Conservation (phyloP, 2,113 vertebrate genomes). For the Cryptomyrus ogoouensis region DNA sequence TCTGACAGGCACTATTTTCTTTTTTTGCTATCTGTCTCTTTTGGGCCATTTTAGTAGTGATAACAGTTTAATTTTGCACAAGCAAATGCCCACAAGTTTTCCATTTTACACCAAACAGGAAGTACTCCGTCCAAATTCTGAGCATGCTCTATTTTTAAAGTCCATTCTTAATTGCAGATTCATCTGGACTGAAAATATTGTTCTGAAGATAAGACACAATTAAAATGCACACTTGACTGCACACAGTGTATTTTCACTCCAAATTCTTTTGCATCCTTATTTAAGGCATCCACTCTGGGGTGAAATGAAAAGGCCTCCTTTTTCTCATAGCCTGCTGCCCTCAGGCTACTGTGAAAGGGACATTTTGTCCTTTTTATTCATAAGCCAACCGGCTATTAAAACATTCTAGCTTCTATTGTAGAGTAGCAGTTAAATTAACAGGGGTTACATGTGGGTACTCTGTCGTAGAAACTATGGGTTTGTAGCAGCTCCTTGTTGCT, state of each 20-base stretch:
- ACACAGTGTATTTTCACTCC: background rate
- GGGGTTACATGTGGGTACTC: slow-evolving; percentile 17
- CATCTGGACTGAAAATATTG: background rate
- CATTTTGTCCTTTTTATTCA: slow-evolving; percentile 56
- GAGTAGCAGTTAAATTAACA: slow-evolving; percentile 35
- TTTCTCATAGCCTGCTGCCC: slow-evolving; percentile 25
- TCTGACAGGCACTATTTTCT: background rate
- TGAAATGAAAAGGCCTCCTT: background rate
- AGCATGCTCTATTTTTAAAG: background rate
- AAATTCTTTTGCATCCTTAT: background rate
- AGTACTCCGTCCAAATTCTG: background rate
- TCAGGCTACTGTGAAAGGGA: slow-evolving; percentile 31
- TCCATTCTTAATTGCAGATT: background rate
- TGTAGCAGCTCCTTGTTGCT: slow-evolving; percentile 57
- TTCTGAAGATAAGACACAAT: background rate
- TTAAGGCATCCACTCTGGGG: background rate
- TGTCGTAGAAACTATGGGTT: slow-evolving; percentile 28
- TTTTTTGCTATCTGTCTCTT: background rate
- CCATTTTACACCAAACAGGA: background rate
- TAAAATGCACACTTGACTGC: background rate
- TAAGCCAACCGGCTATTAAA: slow-evolving; percentile 49
- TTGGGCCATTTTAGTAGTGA: background rate
- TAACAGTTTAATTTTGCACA: background rate
- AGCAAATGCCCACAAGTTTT: background rate
- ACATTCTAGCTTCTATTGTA: slow-evolving; percentile 51